Conservation (phyloP, 2,888 invertebrate genomes). For the Lissonota sp. region DNA sequence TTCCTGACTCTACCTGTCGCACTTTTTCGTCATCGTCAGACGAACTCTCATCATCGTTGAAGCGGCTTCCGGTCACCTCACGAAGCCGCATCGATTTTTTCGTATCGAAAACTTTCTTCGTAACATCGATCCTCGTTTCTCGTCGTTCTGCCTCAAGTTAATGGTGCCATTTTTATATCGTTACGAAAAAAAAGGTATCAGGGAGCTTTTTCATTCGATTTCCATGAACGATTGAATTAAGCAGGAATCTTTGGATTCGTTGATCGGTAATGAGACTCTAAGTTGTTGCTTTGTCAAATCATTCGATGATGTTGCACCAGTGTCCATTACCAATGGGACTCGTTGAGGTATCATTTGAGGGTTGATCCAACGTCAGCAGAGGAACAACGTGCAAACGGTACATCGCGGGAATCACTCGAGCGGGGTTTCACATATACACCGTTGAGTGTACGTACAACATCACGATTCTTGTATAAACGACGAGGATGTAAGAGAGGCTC, state of each 20-base stretch:
- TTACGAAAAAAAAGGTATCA: too few species aligned
- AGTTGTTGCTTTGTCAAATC: too few species aligned
- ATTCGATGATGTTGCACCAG: constrained; percentile 11
- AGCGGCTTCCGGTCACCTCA: constrained; percentile 16
- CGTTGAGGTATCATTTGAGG: constrained; percentile 52
- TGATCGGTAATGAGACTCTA: too few species aligned
- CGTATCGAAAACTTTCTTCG: neutral
- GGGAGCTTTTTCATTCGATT: too few species aligned
- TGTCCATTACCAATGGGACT: constrained; percentile 62
- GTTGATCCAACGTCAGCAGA: constrained; percentile 54
- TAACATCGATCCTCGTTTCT: neutral
- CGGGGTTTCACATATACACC: constrained; percentile 44
- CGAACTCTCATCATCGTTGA: constrained; percentile 70
- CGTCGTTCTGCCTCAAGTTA: constrained; percentile 4
- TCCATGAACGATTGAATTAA: too few species aligned
- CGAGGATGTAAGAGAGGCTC: constrained; percentile 15
- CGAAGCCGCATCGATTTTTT: constrained; percentile 35
- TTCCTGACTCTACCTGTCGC: constrained; percentile 78
- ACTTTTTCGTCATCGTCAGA: constrained; percentile 77
- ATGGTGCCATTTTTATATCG: too few species aligned
- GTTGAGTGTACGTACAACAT: constrained; percentile 23
- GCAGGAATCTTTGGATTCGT: too few species aligned
- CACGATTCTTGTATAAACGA: neutral
- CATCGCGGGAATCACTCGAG: constrained; percentile 62
- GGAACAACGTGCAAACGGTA: constrained; percentile 60